Conservation (phyloP, 2,888 invertebrate genomes). For the Copidosoma aretas region DNA sequence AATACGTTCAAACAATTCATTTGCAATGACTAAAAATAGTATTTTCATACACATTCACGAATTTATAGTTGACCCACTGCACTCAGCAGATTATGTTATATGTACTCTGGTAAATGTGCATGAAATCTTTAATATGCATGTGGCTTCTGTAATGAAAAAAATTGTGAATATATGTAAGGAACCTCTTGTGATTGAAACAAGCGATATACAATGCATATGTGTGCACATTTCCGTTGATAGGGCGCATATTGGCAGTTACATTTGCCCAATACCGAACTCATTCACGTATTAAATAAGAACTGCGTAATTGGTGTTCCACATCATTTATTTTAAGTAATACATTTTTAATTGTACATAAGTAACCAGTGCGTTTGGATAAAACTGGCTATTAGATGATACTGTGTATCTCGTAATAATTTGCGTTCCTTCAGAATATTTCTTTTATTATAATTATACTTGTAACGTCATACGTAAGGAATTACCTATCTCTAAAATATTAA, state of each 20-base stretch:
- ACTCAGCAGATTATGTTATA: background rate
- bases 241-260: background rate
- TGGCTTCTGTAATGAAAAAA: background rate
- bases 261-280: conserved; percentile 6
- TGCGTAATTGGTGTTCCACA: too few relatives aligned
- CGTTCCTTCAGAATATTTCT: too few relatives aligned
- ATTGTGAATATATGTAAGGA: background rate
- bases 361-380: too few relatives aligned
- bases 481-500: too few relatives aligned
- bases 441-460: too few relatives aligned
- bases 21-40: background rate
- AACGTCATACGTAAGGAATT: too few relatives aligned
- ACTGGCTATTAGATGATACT: too few relatives aligned
- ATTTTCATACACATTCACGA: background rate
- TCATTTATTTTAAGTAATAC: too few relatives aligned
- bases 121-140: background rate
- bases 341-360: too few relatives aligned
- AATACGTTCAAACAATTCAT: conserved; percentile 7
- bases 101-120: background rate
- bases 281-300: conserved; percentile 11
- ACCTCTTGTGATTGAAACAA: background rate
- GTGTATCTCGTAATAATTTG: too few relatives aligned
- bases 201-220: conserved; percentile 4
- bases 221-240: background rate
- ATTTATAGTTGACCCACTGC: conserved; percentile 3